Evolutionary conservation across 2,113 vertebrate species (phyloP).

Genomic region (Gasterosteus aculeatus): DNA sequence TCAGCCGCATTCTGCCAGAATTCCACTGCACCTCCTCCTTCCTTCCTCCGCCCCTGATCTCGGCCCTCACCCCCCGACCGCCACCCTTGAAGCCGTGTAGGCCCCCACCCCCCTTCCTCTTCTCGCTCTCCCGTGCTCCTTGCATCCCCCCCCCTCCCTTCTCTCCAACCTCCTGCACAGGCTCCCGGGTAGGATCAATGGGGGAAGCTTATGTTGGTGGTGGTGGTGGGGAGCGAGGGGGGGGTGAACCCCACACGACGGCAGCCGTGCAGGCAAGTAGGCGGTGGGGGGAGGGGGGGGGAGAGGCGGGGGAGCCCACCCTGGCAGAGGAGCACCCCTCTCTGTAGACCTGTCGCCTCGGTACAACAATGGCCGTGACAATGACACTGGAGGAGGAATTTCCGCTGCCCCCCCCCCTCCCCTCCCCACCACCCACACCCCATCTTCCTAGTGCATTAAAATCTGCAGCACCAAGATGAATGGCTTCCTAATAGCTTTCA

Average conservation of each 20-base stretch:
- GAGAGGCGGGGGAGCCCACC: constrained; percentile 43
- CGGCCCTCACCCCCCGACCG: constrained; percentile 48
- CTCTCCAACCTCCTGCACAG: constrained; percentile 36
- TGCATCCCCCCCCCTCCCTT: constrained; percentile 3
- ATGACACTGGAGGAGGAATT: constrained; percentile 77
- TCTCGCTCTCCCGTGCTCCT: constrained; percentile 7
- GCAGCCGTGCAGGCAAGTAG: constrained; percentile 58
- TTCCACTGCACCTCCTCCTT: constrained; percentile 72
- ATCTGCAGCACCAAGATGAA: constrained; percentile 62
- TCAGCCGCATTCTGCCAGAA: constrained; percentile 63
- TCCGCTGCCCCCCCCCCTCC: constrained; percentile 23
- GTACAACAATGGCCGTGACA: constrained; percentile 75
- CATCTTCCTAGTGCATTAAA: constrained; percentile 60
- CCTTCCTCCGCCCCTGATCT: constrained; percentile 49
- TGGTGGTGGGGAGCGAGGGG: constrained; percentile 12
- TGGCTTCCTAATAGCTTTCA: constrained; percentile 73
- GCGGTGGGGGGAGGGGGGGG: constrained; percentile 26
- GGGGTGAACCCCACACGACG: constrained; percentile 74
- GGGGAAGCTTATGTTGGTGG: constrained; percentile 50
- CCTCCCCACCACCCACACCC: constrained; percentile 26
- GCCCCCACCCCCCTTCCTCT: constrained; percentile 8
- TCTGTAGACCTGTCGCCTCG: constrained; percentile 68
- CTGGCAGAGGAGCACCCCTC: constrained; percentile 66
- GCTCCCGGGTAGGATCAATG: constrained; percentile 65
- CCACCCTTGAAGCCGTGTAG: constrained; percentile 30